Base-by-base conservation (phyloP, 2,888 invertebrate species). In the Tetragnatha montana region DNA sequence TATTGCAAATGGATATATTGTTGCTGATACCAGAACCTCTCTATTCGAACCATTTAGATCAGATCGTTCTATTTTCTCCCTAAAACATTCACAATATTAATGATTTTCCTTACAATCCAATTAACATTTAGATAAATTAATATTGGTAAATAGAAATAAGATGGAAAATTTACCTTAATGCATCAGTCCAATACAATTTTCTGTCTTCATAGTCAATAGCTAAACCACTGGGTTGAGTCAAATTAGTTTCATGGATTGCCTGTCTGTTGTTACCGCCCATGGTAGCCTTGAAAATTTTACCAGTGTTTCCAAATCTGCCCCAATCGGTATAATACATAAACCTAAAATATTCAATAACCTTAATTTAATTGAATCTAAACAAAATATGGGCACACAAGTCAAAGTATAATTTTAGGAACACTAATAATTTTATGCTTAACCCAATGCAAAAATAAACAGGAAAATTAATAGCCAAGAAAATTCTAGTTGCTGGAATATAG, bases 261-360 rank as follows among this genome's bases (percentile, higher is more conserved):
- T 95, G 96, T 92, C 97, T 97, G 90, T 97, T 94, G 0, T 98
- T 98, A 4, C 99, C 99, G 0, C 98, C 98, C 98, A 99, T 98
- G 0, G 99, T 98, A 0, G 98, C 97, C 91, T 97, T 95, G 93
- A 97, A 98, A 87, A 99, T 99, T 93, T 98, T 98, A 0, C 98
- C 98, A 0, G 97, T 96, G 0, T 97, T 97, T 7, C 98, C 98
- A 93, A 97, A 98, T 91, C 97, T 95, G 17, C 98, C 98, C 98
- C 98, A 98, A 93, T 99, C 99, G 0, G 98, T 98, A 94, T 96
- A 99, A 94, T 97, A 99, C 19, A 99, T 94, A 0, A 97, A 96
- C 17, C 95, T 94, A 91, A 74, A 73, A 79, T 35, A 8, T 60
- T 35, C 4, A 4, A 35, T 35, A 35, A 35, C 35, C 35, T 35